These are phyloP conservation scores for Craniophora ligustri DNA, from an alignment of 2,888 invertebrate species.

Conservation along the genomic window DNA sequence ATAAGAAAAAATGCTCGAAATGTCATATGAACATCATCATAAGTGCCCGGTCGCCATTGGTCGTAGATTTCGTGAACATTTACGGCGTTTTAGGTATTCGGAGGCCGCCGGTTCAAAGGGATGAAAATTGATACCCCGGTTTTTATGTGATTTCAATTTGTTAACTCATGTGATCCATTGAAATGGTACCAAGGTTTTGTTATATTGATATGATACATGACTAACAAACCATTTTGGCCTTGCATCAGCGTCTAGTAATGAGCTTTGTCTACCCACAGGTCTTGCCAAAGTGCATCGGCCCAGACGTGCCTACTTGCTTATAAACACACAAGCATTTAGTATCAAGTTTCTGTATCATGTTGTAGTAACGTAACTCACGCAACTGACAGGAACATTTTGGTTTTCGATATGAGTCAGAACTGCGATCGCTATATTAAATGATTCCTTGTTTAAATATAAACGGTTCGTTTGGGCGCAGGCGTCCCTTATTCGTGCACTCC, in stretches of 20 bases:
- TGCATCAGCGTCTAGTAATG: slow-evolving; percentile 31
- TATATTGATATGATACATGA: slow-evolving; percentile 18
- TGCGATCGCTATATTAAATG: slow-evolving; percentile 35
- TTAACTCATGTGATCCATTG: slow-evolving; percentile 10
- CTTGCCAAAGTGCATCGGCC: slow-evolving; percentile 36
- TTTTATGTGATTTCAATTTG: slow-evolving; percentile 22
- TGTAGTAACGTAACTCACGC: slow-evolving; percentile 22
- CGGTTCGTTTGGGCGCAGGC: slow-evolving; percentile 42
- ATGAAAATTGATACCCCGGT: background rate
- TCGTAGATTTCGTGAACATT: too few species aligned
- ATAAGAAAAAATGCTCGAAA: too few species aligned
- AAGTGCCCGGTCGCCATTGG: too few species aligned
- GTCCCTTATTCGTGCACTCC: slow-evolving; percentile 47
- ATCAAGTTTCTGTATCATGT: slow-evolving; percentile 32
- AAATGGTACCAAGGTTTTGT: slow-evolving; percentile 31
- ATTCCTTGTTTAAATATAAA: slow-evolving; percentile 54
- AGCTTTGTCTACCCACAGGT: slow-evolving; percentile 27
- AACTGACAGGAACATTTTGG: slow-evolving; percentile 24
- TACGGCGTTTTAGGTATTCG: too few species aligned
- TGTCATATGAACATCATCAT: too few species aligned
- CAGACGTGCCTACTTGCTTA: slow-evolving; percentile 32
- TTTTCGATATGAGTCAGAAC: slow-evolving; percentile 45
- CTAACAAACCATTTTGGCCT: slow-evolving; percentile 42
- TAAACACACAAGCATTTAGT: slow-evolving; percentile 10
- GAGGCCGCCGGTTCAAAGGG: too few species aligned